Conservation (phyloP, 2,888 invertebrate species). For the Loripinus fragilis region DNA sequence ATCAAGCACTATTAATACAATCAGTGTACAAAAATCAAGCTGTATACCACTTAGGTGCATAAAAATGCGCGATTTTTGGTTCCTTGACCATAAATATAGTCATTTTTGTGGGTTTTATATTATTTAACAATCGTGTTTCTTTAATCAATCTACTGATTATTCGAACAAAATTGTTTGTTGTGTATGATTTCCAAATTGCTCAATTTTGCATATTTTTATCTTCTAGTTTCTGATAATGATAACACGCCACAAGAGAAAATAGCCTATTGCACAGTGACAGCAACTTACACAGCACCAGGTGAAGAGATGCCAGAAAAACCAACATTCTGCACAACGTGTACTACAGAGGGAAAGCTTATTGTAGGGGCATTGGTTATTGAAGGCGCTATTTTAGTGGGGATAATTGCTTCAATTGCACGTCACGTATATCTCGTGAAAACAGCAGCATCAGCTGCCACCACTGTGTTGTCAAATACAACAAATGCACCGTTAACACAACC, state of each 20-base stretch:
- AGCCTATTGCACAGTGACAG: neutral
- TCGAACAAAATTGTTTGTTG: no score
- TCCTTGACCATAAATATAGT: no score
- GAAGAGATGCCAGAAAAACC: neutral
- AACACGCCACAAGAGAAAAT: neutral
- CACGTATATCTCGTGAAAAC: neutral
- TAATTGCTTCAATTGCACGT: neutral
- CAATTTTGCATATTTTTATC: no score
- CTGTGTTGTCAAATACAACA: neutral
- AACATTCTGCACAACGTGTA: neutral
- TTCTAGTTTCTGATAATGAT: neutral
- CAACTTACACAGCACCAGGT: neutral
- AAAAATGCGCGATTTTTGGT: no score
- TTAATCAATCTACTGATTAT: no score
- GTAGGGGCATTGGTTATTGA: neutral
- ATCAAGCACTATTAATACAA: no score
- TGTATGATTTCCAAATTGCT: no score
- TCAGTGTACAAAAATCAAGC: no score
- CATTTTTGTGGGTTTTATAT: no score
- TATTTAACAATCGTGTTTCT: no score
- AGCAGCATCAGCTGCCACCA: neutral
- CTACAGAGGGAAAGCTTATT: neutral
- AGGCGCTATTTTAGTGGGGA: neutral
- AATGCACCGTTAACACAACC: no score
- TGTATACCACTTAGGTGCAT: no score